Base-by-base conservation (phyloP, 2,888 invertebrate species). In the Aethes cnicana region DNA sequence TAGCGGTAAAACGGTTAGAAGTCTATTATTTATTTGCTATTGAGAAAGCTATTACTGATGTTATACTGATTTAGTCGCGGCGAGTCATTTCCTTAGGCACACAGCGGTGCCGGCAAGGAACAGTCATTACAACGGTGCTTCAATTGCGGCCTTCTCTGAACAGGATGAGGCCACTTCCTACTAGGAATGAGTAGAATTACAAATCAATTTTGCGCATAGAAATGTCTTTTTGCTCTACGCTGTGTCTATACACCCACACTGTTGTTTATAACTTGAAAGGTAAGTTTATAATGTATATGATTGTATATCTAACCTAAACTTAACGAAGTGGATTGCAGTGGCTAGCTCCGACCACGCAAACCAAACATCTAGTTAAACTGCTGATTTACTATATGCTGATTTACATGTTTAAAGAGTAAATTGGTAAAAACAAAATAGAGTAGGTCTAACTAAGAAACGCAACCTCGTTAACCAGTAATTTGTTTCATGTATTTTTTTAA, bases 111-210 rank as follows among this genome's bases (percentile, higher is more conserved):
- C 69, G 73, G 66, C 69, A 73, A 81, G 79, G 79, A 80, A 80
- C 77, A 72, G 72, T 76, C 79, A 84, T 86, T 84, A 87, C 79
- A 85, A 86, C 87, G 86, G 85, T 77, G 69, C 74, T 72, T 80
- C 64, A 69, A 82, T 82, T 78, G 75, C 76, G 62, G 76, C 57
- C 68, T 64, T 71, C 68, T 63, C 64, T 56, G 63, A 66, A 59
- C 71, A 77, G 77, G 76, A 72, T 64, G 62, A 64, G 49, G 59
- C 62, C 65, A 60, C 68, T 74, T 74, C 68, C 68, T 69, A 66
- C 63, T 66, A 61, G 54, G 55, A 60, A 57, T 53, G 49, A 53
- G 54, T 36, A 33, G 54, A 56, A 57, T 52, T 46, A 53, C 53
- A 57, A 59, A 54, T 59, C 56, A 56, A 66, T 63, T 58, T 33